Evolutionary conservation across 2,888 invertebrate species (phyloP).

Genomic region (Chydorus sphaericus): DNA sequence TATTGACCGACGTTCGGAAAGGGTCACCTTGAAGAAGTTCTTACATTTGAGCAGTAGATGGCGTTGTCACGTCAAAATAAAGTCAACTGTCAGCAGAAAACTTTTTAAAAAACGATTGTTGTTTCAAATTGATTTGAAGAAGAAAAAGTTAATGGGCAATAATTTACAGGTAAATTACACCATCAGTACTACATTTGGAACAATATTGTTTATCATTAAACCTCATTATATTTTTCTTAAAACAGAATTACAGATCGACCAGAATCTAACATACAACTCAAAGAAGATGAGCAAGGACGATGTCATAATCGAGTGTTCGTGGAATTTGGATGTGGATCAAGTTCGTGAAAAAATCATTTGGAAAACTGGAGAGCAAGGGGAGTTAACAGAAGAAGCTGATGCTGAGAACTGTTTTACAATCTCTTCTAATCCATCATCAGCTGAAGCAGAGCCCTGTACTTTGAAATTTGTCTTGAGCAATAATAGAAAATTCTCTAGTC

Average conservation of each 20-base stretch:
- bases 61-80: neutral
- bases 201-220: too few relatives aligned
- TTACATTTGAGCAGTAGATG: neutral
- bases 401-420: neutral
- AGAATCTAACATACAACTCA: too few relatives aligned
- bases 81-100: too few relatives aligned
- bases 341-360: neutral
- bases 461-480: neutral
- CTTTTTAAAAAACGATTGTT: too few relatives aligned
- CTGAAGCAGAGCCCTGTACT: neutral
- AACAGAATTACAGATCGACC: too few relatives aligned
- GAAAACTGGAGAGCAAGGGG: neutral
- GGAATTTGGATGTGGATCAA: neutral
- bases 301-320: neutral
- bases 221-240: too few relatives aligned
- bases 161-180: neutral
- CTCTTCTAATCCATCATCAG: neutral
- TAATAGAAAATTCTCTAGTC: neutral
- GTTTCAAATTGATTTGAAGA: neutral
- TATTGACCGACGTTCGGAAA: neutral
- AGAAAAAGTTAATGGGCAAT: neutral
- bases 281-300: neutral
- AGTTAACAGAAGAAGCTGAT: neutral
- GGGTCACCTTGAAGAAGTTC: slow-evolving; percentile 3
- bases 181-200: neutral